These are phyloP conservation scores for Megalonaias nervosa DNA, from an alignment of 1,140 invertebrate genomes.

Conservation along the genomic window DNA sequence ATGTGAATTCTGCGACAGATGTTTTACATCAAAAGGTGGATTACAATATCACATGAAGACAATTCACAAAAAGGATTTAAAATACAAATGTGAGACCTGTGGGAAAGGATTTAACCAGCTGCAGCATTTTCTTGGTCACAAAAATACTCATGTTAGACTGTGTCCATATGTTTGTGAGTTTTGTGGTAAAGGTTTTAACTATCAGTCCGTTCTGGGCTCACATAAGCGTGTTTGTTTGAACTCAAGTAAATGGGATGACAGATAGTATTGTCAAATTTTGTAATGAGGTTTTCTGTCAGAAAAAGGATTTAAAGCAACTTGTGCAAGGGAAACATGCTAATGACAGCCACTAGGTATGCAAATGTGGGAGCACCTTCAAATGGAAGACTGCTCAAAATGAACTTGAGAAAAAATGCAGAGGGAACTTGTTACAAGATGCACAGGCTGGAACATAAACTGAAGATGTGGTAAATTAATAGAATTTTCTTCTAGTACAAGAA, in stretches of 20 bases:
- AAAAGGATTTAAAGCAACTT: constrained; percentile 8
- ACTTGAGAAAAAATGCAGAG: constrained; percentile 11
- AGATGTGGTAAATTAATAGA: no score
- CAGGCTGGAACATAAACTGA: no score
- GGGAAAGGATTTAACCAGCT: constrained; percentile 27
- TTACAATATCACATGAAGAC: constrained; percentile 26
- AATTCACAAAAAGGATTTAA: constrained; percentile 30
- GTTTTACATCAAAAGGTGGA: constrained; percentile 28
- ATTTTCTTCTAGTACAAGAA: no score
- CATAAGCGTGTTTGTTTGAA: constrained; percentile 21
- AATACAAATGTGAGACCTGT: constrained; percentile 28
- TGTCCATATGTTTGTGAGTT: constrained; percentile 25
- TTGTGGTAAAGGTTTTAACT: constrained; percentile 22
- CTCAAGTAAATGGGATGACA: constrained; percentile 1
- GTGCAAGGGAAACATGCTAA: constrained; percentile 2
- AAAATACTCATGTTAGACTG: constrained; percentile 28
- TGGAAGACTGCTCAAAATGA: constrained; percentile 11
- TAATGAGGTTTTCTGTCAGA: constrained; percentile 19
- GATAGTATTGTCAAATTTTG: constrained; percentile 23
- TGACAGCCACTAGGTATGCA: constrained; percentile 13
- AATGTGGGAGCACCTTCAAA: constrained; percentile 16
- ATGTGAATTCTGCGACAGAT: constrained; percentile 26
- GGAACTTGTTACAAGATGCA: background rate
- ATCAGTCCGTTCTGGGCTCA: constrained; percentile 24
- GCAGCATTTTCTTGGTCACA: constrained; percentile 29